Evolutionary conservation across 92 coral and sea anemone species (phyloP).

Genomic region (Palythoa caribaeorum): DNA sequence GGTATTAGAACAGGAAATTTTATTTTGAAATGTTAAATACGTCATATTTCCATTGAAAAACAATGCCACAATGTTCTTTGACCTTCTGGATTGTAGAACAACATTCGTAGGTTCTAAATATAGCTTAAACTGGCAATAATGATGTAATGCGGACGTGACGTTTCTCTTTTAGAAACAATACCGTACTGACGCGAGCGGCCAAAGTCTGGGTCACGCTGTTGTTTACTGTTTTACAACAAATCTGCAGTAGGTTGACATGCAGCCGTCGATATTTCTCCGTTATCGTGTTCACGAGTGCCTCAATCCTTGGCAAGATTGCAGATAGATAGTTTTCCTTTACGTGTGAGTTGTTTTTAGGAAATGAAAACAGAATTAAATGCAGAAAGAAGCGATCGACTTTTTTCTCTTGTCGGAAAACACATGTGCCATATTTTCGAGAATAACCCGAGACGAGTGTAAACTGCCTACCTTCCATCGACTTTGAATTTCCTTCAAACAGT

Average conservation of each 20-base stretch:
- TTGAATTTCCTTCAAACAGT: no score
- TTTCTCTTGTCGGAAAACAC: not conserved
- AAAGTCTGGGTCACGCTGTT: not conserved
- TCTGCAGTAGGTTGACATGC: conserved; percentile 1
- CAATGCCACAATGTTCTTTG: conserved; percentile 1
- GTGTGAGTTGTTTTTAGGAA: conserved; percentile 18
- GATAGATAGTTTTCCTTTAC: conserved; percentile 17
- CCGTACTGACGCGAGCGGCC: conserved; percentile 8
- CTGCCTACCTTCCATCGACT: no score
- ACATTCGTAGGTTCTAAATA: conserved; percentile 14
- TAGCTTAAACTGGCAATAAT: conserved; percentile 21
- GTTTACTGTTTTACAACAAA: not conserved
- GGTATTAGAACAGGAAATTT: conserved; percentile 2
- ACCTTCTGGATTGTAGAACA: conserved; percentile 4
- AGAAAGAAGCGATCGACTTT: conserved; percentile 18
- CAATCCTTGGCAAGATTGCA: conserved; percentile 1
- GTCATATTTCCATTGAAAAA: conserved; percentile 1
- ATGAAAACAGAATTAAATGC: conserved; percentile 18
- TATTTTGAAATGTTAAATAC: conserved; percentile 1
- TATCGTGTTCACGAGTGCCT: not conserved
- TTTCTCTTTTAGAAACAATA: conserved; percentile 11
- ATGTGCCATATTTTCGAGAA: conserved; percentile 23
- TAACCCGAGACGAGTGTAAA: conserved; percentile 17
- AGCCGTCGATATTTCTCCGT: conserved; percentile 5
- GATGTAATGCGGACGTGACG: conserved; percentile 27